Evolutionary conservation across 2,797 vertebrate genomes (phyloP).

Genomic region (Phrynocephalus guinanensis): DNA sequence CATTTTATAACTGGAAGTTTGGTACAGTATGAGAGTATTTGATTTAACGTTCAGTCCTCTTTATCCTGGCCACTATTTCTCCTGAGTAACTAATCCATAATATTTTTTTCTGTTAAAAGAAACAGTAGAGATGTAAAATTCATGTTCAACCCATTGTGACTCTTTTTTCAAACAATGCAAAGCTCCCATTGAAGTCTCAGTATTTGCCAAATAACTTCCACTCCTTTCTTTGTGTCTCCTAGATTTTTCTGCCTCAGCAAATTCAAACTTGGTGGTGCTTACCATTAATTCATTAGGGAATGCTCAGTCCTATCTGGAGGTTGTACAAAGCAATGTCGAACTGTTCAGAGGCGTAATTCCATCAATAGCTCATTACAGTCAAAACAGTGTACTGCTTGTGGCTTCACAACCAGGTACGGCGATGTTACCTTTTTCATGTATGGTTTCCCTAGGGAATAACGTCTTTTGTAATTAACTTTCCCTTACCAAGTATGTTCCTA

Average conservation of each 20-base stretch:
- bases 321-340: constrained; percentile 93
- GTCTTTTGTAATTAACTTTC: background rate
- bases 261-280: constrained; percentile 90
- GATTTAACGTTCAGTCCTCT: background rate
- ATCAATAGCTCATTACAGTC: constrained; percentile 84
- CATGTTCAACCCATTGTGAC: background rate
- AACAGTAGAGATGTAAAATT: background rate
- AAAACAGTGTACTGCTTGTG: constrained; percentile 84
- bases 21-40: background rate
- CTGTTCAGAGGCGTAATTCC: constrained; percentile 89
- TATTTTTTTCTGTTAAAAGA: background rate
- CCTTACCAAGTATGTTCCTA: background rate
- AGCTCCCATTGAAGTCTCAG: constrained; percentile 14
- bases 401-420: constrained; percentile 92
- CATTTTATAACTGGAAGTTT: background rate
- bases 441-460: background rate
- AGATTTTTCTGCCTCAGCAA: constrained; percentile 88
- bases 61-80: background rate
- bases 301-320: constrained; percentile 88
- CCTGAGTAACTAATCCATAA: background rate
- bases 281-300: constrained; percentile 90
- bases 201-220: background rate
- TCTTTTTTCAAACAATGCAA: background rate
- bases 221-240: constrained; percentile 61
- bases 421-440: background rate